Conservation (phyloP, 2,888 invertebrate genomes). For the Leptopilina drosophilae region DNA sequence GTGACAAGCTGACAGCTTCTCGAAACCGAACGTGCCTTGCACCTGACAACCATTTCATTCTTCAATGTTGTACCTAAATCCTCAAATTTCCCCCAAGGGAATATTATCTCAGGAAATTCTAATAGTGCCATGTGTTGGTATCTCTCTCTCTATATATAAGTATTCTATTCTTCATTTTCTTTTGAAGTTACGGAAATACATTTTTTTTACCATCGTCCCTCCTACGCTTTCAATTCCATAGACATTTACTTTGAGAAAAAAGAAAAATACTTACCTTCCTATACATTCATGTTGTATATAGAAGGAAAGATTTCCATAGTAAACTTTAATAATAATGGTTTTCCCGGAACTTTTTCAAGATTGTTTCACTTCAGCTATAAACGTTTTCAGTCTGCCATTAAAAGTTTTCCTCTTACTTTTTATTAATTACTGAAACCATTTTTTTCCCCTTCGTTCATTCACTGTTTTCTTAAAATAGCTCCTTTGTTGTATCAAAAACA, state of each 20-base stretch:
- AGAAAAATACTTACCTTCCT: too few species aligned
- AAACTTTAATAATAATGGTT: too few species aligned
- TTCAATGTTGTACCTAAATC: neutral
- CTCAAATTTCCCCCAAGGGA: constrained; percentile 1
- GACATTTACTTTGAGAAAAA: neutral
- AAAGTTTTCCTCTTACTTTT: too few species aligned
- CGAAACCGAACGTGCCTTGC: constrained; percentile 4
- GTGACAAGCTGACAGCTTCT: constrained; percentile 52
- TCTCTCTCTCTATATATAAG: neutral
- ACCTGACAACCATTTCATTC: constrained; percentile 3
- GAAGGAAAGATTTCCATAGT: neutral
- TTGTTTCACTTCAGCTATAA: too few species aligned
- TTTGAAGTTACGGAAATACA: neutral
- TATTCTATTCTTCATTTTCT: neutral
- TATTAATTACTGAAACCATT: too few species aligned
- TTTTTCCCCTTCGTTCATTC: too few species aligned
- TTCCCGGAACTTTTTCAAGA: too few species aligned
- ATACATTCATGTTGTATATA: neutral
- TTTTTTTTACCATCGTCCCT: too few species aligned
- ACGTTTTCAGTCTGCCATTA: too few species aligned
- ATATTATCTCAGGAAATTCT: constrained; percentile 6
- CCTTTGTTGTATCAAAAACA: too few species aligned
- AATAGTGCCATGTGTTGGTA: neutral
- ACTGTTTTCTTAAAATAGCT: too few species aligned
- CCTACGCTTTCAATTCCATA: neutral